phyloP scores from a whole-genome alignment of 2,797 vertebrate genomes.

The Pantherophis vulpinus region DNA sequence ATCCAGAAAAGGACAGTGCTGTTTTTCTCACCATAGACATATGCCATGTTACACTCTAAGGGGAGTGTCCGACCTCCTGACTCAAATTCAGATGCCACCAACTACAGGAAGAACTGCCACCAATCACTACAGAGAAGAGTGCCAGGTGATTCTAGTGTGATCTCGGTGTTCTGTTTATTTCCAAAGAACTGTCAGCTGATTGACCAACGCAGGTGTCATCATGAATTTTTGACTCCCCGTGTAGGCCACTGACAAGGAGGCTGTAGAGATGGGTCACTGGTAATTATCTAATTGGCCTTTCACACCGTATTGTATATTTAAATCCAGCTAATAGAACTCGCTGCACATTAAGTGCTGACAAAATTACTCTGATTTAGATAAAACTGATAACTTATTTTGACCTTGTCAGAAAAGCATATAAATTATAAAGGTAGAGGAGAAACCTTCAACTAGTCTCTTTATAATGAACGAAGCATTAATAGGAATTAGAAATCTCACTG shows the following conservation, averaged over 20 bases:
- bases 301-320: neutral
- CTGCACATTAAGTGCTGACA: neutral
- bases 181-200: neutral
- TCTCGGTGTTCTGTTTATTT: neutral
- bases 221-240: neutral
- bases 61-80: neutral
- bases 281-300: neutral
- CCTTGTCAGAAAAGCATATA: neutral
- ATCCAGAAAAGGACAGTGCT: neutral
- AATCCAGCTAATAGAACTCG: neutral
- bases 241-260: neutral
- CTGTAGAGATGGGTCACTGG: neutral
- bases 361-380: neutral
- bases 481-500: rapidly evolving
- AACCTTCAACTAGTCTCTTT: neutral
- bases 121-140: neutral
- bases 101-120: neutral
- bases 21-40: neutral
- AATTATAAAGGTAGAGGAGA: neutral
- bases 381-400: neutral
- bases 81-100: neutral
- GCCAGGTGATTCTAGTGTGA: neutral
- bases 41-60: neutral
- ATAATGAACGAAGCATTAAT: neutral
- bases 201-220: neutral